Evolutionary conservation across 2,888 invertebrate genomes (phyloP).

Genomic region (Noctua janthina): DNA sequence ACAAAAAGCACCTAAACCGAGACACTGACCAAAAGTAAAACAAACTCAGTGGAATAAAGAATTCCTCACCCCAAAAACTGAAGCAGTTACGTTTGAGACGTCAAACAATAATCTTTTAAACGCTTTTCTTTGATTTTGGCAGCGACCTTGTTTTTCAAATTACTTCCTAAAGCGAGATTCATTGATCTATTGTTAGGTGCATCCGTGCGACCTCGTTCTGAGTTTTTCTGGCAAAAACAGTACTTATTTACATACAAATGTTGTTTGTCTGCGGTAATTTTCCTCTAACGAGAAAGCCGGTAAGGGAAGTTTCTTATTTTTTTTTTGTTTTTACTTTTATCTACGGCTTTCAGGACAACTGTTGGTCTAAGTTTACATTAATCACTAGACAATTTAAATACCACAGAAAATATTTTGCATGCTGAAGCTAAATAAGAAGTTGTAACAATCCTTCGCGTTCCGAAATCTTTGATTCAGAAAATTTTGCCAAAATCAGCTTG

Average conservation of each 20-base stretch:
- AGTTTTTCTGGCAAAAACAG: constrained; percentile 60
- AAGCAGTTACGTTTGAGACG: constrained; percentile 18
- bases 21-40: too few species aligned
- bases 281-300: constrained; percentile 15
- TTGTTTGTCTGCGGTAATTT: constrained; percentile 26
- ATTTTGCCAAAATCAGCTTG: neutral
- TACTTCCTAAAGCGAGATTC: constrained; percentile 61
- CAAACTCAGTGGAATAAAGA: neutral
- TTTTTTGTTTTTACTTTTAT: neutral
- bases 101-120: constrained; percentile 43
- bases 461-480: neutral
- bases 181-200: constrained; percentile 57
- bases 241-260: constrained; percentile 42
- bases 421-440: too few species aligned
- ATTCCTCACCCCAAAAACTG: constrained; percentile 33
- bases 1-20: neutral
- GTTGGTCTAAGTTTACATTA: too few species aligned
- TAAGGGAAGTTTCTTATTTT: neutral
- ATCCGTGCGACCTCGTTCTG: constrained; percentile 46
- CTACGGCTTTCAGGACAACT: neutral
- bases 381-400: too few species aligned
- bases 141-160: constrained; percentile 60
- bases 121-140: constrained; percentile 58
- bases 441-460: neutral
- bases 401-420: neutral